phyloP scores from a whole-genome alignment of 2,797 vertebrate genomes.

The Darevskia nairensis region DNA sequence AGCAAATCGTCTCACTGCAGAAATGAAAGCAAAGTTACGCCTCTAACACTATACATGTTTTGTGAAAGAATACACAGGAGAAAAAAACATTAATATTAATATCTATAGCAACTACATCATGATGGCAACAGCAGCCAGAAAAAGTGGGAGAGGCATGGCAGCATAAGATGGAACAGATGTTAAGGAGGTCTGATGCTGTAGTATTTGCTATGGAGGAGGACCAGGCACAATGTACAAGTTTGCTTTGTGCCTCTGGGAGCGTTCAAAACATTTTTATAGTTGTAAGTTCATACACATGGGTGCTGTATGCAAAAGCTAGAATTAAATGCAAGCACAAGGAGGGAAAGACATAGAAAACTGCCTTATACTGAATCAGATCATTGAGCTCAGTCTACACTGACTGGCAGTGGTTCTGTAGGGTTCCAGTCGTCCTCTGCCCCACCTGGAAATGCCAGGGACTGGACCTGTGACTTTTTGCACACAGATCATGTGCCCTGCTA shows the following conservation, averaged over 20 bases:
- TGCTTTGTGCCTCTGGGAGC: background rate
- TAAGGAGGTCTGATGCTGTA: slow-evolving; percentile 1
- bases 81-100: background rate
- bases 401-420: too few relatives aligned
- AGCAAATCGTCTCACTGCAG: background rate
- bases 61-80: background rate
- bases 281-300: too few relatives aligned
- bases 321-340: too few relatives aligned
- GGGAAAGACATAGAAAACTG: too few relatives aligned
- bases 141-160: slow-evolving; percentile 17
- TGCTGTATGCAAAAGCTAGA: too few relatives aligned
- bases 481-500: too few relatives aligned
- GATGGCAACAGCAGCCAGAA: slow-evolving; percentile 2
- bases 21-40: background rate
- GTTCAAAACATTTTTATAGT: too few relatives aligned
- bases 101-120: background rate
- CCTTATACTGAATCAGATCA: too few relatives aligned
- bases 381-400: too few relatives aligned
- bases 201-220: background rate
- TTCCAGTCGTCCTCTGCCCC: too few relatives aligned
- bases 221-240: slow-evolving; percentile 26
- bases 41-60: background rate
- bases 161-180: slow-evolving; percentile 22
- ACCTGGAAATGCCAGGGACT: too few relatives aligned
- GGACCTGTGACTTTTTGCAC: too few relatives aligned